Percentiles rank a stretch among this genome's conserved stretches.
phyloP scores from a whole-genome alignment of 2,797 vertebrate species.

The Streptopelia turtur region DNA sequence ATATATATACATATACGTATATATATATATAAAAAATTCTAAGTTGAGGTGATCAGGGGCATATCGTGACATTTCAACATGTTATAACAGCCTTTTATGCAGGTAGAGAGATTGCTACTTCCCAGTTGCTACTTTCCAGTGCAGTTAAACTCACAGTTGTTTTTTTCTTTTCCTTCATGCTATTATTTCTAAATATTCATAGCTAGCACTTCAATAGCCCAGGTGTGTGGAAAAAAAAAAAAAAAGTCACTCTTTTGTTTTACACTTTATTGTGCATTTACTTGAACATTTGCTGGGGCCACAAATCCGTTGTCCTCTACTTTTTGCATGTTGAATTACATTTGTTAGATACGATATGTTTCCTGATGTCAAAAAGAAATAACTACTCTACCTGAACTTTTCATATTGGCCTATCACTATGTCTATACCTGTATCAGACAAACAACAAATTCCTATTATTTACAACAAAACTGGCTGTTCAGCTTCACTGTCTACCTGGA shows the following conservation, averaged over 20 bases:
- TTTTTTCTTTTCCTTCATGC: not conserved
- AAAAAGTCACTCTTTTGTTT: not conserved
- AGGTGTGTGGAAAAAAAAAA: fast-evolving
- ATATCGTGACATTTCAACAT: not conserved
- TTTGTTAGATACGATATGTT: not conserved
- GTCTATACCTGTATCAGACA: not conserved
- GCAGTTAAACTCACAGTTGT: not conserved
- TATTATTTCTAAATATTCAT: not conserved
- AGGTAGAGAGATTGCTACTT: not conserved
- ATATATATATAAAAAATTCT: not conserved
- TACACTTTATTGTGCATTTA: not conserved
- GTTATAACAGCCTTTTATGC: not conserved
- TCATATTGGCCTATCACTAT: not conserved
- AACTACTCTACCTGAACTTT: not conserved
- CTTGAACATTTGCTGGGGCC: not conserved
- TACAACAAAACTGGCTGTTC: not conserved
- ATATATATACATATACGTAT: too few species aligned
- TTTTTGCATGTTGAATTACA: not conserved
- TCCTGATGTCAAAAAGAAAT: not conserved
- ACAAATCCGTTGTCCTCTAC: not conserved
- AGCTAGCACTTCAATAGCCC: not conserved
- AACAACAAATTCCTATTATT: not conserved
- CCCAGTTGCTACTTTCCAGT: not conserved
- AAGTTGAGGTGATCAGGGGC: not conserved
- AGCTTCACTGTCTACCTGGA: not conserved